A percentile compares a stretch with the other conserved stretches of the same genome.
These are phyloP conservation scores for Synodontis membranacea DNA, from an alignment of 2,113 vertebrate genomes.

Conservation along the genomic window DNA sequence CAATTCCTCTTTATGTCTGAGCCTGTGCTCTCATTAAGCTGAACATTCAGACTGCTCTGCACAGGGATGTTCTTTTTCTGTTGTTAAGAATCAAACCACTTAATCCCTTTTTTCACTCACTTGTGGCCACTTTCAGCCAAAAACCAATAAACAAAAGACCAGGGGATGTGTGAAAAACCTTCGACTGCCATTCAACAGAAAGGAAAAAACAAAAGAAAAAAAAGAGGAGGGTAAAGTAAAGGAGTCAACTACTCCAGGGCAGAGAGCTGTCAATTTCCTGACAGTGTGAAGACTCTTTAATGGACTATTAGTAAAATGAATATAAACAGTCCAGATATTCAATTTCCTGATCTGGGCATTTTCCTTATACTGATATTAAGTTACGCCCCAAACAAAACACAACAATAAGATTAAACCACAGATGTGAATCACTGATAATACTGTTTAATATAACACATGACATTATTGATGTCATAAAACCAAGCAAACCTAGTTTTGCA, in stretches of 20 bases:
- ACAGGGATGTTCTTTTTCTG: slow-evolving; percentile 40
- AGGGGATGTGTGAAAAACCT: slow-evolving; percentile 6
- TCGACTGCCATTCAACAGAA: background rate
- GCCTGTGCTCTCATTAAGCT: slow-evolving; percentile 35
- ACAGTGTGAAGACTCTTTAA: slow-evolving; percentile 15
- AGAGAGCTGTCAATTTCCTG: background rate
- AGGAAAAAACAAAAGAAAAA: background rate
- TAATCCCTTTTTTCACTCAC: slow-evolving; percentile 44
- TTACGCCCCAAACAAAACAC: background rate
- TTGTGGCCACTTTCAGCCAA: slow-evolving; percentile 14
- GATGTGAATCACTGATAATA: background rate
- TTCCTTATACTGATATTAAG: background rate
- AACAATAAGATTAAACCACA: background rate
- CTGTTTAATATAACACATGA: background rate
- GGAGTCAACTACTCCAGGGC: slow-evolving; percentile 9
- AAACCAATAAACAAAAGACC: slow-evolving; percentile 32
- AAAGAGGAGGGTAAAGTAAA: background rate
- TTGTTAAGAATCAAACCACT: slow-evolving; percentile 47
- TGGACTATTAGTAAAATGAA: background rate
- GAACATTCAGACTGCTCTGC: slow-evolving; percentile 26
- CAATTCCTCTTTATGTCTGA: slow-evolving; percentile 50
- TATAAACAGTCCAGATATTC: background rate
- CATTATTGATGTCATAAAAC: background rate
- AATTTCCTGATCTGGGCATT: background rate
- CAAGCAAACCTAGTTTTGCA: background rate